phyloP scores from a whole-genome alignment of 2,113 vertebrate genomes.

The Megaceryle maxima region DNA sequence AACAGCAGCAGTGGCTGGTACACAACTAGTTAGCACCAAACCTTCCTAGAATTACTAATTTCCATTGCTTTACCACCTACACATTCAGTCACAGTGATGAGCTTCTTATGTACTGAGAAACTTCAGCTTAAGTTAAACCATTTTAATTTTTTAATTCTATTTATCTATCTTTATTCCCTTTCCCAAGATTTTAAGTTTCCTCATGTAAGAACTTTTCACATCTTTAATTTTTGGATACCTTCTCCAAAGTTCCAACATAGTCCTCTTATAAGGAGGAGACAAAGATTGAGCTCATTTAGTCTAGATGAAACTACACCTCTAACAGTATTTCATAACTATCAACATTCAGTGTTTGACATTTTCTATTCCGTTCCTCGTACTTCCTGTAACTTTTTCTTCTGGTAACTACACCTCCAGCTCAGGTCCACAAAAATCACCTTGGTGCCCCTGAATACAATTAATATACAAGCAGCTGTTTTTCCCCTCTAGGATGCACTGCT shows the following conservation, averaged over 20 bases:
- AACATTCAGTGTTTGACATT: not conserved
- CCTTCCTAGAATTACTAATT: not conserved
- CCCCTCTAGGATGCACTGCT: not conserved
- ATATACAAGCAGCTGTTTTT: not conserved
- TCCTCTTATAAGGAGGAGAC: not conserved
- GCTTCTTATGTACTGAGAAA: not conserved
- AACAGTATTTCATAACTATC: not conserved
- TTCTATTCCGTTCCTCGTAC: not conserved
- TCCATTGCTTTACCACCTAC: not conserved
- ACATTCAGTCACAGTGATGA: not conserved
- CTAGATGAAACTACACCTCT: not conserved
- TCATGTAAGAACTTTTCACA: not conserved
- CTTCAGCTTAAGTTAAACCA: not conserved
- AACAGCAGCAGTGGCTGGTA: not conserved
- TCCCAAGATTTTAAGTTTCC: not conserved
- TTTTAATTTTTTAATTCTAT: not conserved
- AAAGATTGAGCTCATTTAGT: not conserved
- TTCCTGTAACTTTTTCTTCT: not conserved
- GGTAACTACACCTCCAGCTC: not conserved
- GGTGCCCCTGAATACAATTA: not conserved
- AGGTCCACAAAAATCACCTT: not conserved
- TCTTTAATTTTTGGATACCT: not conserved
- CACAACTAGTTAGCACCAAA: not conserved
- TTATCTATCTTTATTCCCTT: not conserved
- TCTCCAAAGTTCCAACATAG: not conserved